Base-by-base conservation (phyloP, 1,140 invertebrate species). In the Lasioglossum albipes region DNA sequence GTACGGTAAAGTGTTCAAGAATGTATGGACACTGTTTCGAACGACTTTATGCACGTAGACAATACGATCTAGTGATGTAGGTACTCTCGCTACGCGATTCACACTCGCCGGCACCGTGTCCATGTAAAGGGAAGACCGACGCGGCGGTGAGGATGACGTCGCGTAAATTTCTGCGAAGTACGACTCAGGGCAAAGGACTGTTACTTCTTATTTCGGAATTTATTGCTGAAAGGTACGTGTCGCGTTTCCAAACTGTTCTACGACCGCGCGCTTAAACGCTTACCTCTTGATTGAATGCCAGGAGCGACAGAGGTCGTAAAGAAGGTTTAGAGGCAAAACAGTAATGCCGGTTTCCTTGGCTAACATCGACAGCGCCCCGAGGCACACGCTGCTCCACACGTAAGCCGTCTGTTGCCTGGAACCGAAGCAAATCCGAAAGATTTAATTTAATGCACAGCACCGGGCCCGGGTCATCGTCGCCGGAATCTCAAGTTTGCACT, bases 341-440 rank as follows among this genome's bases (percentile, higher is more conserved):
- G 97, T 98, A 64, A 99, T 95, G 65, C 98, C 98, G 52, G 97
- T 98, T 92, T 98, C 98, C 93, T 98, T 99, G 77, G 97, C 97
- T 81, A 98, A 94, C 96, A 98, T 98, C 81, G 97, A 97, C 31
- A 97, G 91, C n/a, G 95, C 95, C 7, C 95, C 96, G 3, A 96
- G 91, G 2, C 95, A 84, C 16, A 96, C 94, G 84, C 96, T 96
- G 75, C 94, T 93, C 94, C 95, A 95, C 12, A 96, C 94, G 75
- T 95, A 94, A 74, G 90, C 89, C 67, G 90, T 91, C 61, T 90
- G 88, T 73, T 91, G 91, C 54, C 93, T 93, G 86, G 3, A 89
- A 92, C 67, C 84, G 74, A 84, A 84, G 79, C n/a, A 36, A 78
- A 77, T 74, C 54, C 68, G 49, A 77, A 68, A 77, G 66, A 68